These are phyloP conservation scores for Scolopax bukidnonensis DNA, from an alignment of 2,797 vertebrate genomes.

Conservation along the genomic window DNA sequence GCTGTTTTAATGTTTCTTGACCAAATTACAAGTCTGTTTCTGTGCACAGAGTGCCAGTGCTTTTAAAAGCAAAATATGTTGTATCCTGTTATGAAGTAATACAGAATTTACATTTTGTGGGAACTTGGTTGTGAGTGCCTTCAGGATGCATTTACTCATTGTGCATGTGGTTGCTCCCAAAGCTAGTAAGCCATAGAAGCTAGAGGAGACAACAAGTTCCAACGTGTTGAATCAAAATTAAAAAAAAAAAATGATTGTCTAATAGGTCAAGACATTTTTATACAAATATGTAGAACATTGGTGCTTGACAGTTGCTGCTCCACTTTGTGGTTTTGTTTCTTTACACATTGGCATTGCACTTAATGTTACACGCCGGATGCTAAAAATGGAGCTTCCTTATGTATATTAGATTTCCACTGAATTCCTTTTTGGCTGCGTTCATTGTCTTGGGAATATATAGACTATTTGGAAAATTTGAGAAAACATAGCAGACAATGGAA, in stretches of 20 bases:
- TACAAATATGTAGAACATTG: background rate
- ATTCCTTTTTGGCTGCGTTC: background rate
- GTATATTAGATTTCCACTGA: accelerated
- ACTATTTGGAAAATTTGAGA: background rate
- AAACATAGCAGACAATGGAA: background rate
- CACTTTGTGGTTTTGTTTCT: background rate
- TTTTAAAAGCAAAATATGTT: background rate
- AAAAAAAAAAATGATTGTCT: background rate
- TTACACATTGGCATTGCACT: background rate
- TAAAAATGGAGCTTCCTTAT: background rate
- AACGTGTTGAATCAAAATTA: background rate
- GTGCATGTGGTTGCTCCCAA: background rate
- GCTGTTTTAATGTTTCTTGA: background rate
- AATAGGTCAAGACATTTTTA: background rate
- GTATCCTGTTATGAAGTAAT: background rate
- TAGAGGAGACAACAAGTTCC: background rate
- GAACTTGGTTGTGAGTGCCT: background rate
- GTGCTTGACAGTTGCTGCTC: background rate
- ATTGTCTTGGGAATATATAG: background rate
- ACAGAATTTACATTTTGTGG: background rate
- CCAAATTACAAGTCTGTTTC: background rate
- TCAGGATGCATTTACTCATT: background rate
- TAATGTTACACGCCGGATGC: accelerated
- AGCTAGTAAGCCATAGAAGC: background rate
- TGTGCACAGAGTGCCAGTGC: background rate